Conservation (phyloP, 2,888 invertebrate genomes). For the Andrena trimmerana region DNA sequence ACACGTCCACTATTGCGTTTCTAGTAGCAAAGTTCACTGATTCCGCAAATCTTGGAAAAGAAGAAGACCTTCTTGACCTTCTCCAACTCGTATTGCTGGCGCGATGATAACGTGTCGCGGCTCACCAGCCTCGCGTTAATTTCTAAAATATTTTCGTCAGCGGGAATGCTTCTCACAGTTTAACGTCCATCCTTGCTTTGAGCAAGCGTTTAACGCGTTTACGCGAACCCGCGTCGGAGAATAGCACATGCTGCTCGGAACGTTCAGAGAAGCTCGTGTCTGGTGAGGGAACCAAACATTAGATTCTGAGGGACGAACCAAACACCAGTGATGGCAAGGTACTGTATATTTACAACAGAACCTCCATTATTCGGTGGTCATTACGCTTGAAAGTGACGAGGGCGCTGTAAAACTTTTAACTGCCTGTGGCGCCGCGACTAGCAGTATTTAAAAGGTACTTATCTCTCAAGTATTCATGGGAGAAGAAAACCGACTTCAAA, state of each 20-base stretch:
- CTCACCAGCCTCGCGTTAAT: background rate
- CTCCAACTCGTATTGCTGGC: background rate
- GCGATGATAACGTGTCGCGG: background rate
- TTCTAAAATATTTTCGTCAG: slow-evolving; percentile 8
- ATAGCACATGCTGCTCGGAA: background rate
- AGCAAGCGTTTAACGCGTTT: background rate
- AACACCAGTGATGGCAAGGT: background rate
- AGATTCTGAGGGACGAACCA: background rate
- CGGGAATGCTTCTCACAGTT: background rate
- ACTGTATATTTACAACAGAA: background rate
- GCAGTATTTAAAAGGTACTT: too few relatives aligned
- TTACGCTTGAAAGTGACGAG: too few relatives aligned
- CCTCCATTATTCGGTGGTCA: too few relatives aligned
- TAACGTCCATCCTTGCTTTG: background rate
- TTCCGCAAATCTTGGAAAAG: background rate
- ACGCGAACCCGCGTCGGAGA: background rate
- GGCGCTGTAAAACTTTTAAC: too few relatives aligned
- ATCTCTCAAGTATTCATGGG: too few relatives aligned
- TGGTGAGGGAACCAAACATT: too few relatives aligned
- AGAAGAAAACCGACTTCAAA: too few relatives aligned
- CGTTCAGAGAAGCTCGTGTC: background rate
- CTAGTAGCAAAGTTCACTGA: background rate
- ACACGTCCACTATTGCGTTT: background rate
- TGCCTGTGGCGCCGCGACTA: too few relatives aligned
- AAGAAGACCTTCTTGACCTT: background rate